Percentiles rank a stretch among this genome's conserved stretches.
These are phyloP conservation scores for Aphrophora alni DNA, from an alignment of 2,888 invertebrate species.

Conservation along the genomic window DNA sequence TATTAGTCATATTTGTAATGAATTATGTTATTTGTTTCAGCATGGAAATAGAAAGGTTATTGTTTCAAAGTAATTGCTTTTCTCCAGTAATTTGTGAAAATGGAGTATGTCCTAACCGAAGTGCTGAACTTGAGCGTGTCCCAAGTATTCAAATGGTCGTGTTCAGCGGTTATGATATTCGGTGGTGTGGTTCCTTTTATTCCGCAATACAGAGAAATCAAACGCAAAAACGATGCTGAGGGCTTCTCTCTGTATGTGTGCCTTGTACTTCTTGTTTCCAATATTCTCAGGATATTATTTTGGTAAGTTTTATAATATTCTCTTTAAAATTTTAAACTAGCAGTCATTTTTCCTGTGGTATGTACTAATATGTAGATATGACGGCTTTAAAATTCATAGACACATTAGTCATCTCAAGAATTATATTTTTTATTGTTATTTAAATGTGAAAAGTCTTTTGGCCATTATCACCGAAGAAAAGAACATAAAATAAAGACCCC, in stretches of 20 bases:
- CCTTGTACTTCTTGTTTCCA: conserved; percentile 91
- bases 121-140: conserved; percentile 62
- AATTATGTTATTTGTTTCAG: conserved; percentile 17
- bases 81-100: conserved; percentile 32
- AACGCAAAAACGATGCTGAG: conserved; percentile 87
- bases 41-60: conserved; percentile 19
- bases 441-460: too few species aligned
- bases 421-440: too few species aligned
- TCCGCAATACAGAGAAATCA: conserved; percentile 95
- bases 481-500: too few species aligned
- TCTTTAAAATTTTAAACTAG: neutral
- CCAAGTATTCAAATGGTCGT: conserved; percentile 78
- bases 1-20: neutral
- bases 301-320: conserved; percentile 72
- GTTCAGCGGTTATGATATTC: conserved; percentile 90
- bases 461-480: too few species aligned
- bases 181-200: conserved; percentile 96
- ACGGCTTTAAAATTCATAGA: too few species aligned
- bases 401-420: too few species aligned
- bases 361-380: too few species aligned
- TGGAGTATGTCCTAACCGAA: conserved; percentile 52
- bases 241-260: conserved; percentile 98
- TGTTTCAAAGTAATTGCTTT: neutral
- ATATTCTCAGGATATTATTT: conserved; percentile 95
- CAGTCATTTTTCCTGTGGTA: too few species aligned